Evolutionary conservation across 1,140 invertebrate genomes (phyloP), one percentile per base, ranked within the genome.

Genomic region (Eumeta japonica): DNA sequence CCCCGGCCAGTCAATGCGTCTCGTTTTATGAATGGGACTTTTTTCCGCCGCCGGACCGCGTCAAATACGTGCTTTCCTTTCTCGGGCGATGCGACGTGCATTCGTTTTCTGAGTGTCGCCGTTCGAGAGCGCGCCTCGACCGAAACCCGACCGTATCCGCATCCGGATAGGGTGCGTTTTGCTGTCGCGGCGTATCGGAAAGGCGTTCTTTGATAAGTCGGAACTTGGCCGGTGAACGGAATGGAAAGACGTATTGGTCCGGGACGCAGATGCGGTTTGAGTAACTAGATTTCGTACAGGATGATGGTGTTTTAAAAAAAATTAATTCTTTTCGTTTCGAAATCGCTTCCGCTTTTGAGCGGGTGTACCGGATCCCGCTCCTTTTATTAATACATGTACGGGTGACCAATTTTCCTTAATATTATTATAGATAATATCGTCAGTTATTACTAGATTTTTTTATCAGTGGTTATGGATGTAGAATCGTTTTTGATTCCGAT

Each of bases 21-120:
- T 65, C 62, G 58, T 66, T 70, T 71, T 73, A 73, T 73, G 68
- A 73, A 73, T 73, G 68, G 68, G 71, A 73, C 71, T 67, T 62
- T n/a, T 73, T 72, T 58, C 66, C 60, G 50, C 47, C 51, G 55
- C 46, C 44, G 58, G 54, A 66, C 64, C 63, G 61, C 61, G 61
- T 52, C 64, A 53, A 73, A 73, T 73, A 73, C 68, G 68, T 73
- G 68, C 64, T 65, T 71, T 73, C 68, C 66, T 71, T 60, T 64
- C 55, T 44, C 55, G 48, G 45, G 43, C 49, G 52, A 49, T 34
- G 43, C 55, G 58, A 66, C 62, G 68, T 70, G 64, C 63, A 68
- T 73, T 70, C 64, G 67, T 73, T 70, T 68, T 60, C 50, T 42
- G n/a, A n/a, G n/a, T n/a, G n/a, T n/a, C n/a, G n/a, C n/a, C n/a